Base-by-base conservation (phyloP, 2,888 invertebrate genomes). In the Nesidiocoris tenuis region DNA sequence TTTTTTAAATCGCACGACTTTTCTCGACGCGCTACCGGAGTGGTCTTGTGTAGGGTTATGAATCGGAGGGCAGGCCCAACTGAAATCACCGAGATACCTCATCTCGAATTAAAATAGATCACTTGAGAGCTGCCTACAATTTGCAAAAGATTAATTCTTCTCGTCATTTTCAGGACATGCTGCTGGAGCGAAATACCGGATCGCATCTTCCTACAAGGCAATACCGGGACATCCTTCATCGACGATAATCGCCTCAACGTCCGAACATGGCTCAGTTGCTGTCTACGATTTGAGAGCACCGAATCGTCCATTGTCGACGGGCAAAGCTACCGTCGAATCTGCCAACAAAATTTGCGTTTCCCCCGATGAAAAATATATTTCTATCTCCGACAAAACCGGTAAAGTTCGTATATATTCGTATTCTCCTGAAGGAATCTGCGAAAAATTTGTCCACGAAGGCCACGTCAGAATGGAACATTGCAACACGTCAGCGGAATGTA, bases 401-500 rank as follows among this genome's bases (percentile, higher is more conserved):
- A 2, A 16, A 12, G 63, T 72, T 1, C 22, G 24, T 16, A 0
- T 72, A 1, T 72, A 56, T 54, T 72, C 72, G 5, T 39, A 54
- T 17, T 72, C 61, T 2, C 12, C 23, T 7, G 61, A 63, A n/a
- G 61, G 21, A 3, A 39, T 72, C 12, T 12, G 1, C 0, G 68
- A 74, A 23, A 59, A 64, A 7, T 78, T 78, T 55, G 39, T 24
- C 54, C 78, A 78, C 70, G 71, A 78, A n/a, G 78, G 78, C 1
- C 78, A 78, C 75, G 22, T 59, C 18, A 65, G 61, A 21, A 74
- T 75, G 61, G 78, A 78, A 66, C 56, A 55, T 19, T 76, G 75
- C 55, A 25, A 17, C 23, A 57, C 67, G 21, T 2, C 19, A 9
- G 70, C 76, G 16, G 23, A 56, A 57, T 63, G 65, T 17, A 71